A percentile compares a stretch with the other conserved stretches of the same genome.
These are phyloP conservation scores for Poecilia gillii DNA, from an alignment of 2,797 vertebrate species.

Conservation along the genomic window DNA sequence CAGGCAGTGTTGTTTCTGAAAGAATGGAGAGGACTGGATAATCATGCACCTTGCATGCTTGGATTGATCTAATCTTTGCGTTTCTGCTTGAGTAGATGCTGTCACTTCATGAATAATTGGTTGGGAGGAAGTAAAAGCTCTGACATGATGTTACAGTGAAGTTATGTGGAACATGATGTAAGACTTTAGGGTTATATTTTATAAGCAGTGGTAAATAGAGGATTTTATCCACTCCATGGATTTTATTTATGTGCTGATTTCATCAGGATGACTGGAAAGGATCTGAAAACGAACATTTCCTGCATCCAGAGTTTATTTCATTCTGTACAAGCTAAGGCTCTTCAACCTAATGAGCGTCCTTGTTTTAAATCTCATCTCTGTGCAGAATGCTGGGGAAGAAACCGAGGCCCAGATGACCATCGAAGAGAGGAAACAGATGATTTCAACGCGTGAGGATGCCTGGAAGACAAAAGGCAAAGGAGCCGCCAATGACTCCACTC, in stretches of 20 bases:
- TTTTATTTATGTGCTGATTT: slow-evolving; percentile 2
- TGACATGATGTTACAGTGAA: slow-evolving; percentile 17
- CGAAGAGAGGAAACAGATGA: slow-evolving; percentile 95
- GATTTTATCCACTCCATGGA: slow-evolving; percentile 7
- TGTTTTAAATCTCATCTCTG: slow-evolving; percentile 20
- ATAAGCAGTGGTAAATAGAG: not conserved
- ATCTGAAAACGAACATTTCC: not conserved
- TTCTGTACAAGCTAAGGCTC: slow-evolving; percentile 4
- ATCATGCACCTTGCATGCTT: slow-evolving; percentile 13
- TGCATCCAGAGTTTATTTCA: not conserved
- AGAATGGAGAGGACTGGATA: not conserved
- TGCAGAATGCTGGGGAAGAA: slow-evolving; percentile 83
- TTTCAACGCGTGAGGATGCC: slow-evolving; percentile 91
- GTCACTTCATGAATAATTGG: slow-evolving; percentile 32
- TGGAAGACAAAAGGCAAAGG: slow-evolving; percentile 93
- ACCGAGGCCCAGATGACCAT: slow-evolving; percentile 91
- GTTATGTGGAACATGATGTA: not conserved
- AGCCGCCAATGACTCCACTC: slow-evolving; percentile 93
- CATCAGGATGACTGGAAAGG: slow-evolving; percentile 1
- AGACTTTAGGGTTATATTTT: not conserved
- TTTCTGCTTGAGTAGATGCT: slow-evolving; percentile 47
- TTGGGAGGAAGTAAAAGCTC: slow-evolving; percentile 7
- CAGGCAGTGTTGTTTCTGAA: slow-evolving; percentile 1
- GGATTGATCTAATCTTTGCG: slow-evolving; percentile 43
- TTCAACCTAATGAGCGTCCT: not conserved